phyloP scores from a whole-genome alignment of 2,888 invertebrate genomes.

The Creontiades dilutus region DNA sequence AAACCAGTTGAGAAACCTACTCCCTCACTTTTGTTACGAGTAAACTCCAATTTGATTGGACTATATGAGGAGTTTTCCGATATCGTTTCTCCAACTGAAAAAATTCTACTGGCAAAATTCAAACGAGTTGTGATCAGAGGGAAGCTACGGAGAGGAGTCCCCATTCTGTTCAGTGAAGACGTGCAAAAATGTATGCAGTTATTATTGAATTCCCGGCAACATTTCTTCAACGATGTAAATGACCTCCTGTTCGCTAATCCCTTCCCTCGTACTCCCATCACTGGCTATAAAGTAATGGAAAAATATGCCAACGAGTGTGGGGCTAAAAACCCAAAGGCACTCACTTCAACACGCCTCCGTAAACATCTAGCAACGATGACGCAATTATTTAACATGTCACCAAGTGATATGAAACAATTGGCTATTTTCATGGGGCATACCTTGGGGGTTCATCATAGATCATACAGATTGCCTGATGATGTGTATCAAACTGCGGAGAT shows the following conservation, averaged over 20 bases:
- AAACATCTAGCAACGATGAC: slow-evolving; percentile 37
- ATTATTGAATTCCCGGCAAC: not conserved
- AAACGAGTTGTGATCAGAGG: slow-evolving; percentile 33
- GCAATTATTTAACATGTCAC: slow-evolving; percentile 17
- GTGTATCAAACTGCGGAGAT: slow-evolving; percentile 19
- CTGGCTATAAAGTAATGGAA: slow-evolving; percentile 16
- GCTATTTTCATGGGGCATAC: slow-evolving; percentile 43
- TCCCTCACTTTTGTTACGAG: too few relatives aligned
- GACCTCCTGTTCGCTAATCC: slow-evolving; percentile 30
- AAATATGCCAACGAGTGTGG: slow-evolving; percentile 31
- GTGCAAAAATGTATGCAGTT: not conserved
- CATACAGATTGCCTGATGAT: slow-evolving; percentile 29
- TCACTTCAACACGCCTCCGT: slow-evolving; percentile 35
- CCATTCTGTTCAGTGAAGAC: slow-evolving; percentile 37
- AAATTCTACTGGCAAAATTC: slow-evolving; percentile 38
- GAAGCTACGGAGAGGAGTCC: slow-evolving; percentile 28
- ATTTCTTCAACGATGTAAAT: slow-evolving; percentile 8
- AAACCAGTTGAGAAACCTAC: too few relatives aligned
- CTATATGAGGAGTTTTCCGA: slow-evolving; percentile 50
- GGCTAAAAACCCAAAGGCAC: not conserved
- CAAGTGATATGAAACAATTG: slow-evolving; percentile 24
- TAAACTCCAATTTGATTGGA: too few relatives aligned
- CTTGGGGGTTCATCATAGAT: slow-evolving; percentile 27
- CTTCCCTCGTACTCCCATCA: not conserved
- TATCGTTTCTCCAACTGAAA: slow-evolving; percentile 18